A percentile compares a stretch with the other conserved stretches of the same genome.
phyloP scores from a whole-genome alignment of 2,113 vertebrate genomes.

The Lipophrys pholis region DNA sequence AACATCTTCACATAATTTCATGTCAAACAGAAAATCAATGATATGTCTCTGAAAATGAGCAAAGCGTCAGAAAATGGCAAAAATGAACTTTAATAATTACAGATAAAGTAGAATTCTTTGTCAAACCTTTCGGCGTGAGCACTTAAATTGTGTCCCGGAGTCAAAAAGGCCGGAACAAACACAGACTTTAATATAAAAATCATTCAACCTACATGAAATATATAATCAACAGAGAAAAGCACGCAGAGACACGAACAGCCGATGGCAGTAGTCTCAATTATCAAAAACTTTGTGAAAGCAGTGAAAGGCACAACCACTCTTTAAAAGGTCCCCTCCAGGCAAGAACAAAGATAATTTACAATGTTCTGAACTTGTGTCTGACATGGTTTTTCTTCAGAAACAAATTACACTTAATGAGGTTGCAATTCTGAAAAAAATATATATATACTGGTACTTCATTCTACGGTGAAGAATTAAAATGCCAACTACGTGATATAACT shows the following conservation, averaged over 20 bases:
- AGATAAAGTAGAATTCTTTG: neutral
- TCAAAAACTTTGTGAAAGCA: no score
- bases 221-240: no score
- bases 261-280: no score
- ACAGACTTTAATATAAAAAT: neutral
- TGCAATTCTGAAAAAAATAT: no score
- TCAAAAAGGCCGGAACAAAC: neutral
- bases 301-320: no score
- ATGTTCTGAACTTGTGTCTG: neutral
- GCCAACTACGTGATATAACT: no score
- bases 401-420: no score
- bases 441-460: no score
- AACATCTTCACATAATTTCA: slow-evolving; percentile 28
- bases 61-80: neutral
- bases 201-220: no score
- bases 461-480: no score
- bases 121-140: neutral
- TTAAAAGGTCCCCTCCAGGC: neutral
- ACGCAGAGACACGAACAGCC: no score
- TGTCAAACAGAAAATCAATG: neutral
- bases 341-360: neutral
- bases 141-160: neutral
- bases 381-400: no score
- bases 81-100: neutral
- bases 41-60: neutral